phyloP scores from a whole-genome alignment of 1,140 invertebrate genomes.

The Sarcophaga bullata region DNA sequence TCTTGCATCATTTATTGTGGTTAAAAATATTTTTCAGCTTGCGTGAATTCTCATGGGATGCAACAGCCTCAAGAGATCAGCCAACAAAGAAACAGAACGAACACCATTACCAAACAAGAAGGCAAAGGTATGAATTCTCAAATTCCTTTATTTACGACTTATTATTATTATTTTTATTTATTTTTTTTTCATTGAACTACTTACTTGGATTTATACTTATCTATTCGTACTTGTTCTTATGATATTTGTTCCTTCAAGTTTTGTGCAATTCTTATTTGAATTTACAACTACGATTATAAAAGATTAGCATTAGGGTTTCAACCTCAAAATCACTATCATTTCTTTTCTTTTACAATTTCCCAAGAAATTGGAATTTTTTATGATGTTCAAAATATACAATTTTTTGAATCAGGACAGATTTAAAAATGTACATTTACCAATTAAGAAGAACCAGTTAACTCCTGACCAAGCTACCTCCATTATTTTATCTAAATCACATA shows the following conservation, averaged over 20 bases:
- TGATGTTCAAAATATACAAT: too few relatives aligned
- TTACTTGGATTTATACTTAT: background rate
- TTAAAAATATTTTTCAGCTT: slow-evolving; percentile 13
- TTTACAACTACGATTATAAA: slow-evolving; percentile 2
- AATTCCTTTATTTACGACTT: background rate
- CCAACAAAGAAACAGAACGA: background rate
- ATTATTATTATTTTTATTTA: background rate
- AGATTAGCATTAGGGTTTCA: background rate
- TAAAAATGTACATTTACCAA: too few relatives aligned
- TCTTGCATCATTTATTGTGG: slow-evolving; percentile 34
- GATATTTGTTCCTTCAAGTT: background rate
- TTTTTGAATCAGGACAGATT: too few relatives aligned
- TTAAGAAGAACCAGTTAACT: too few relatives aligned
- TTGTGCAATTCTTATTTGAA: background rate
- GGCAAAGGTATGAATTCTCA: slow-evolving; percentile 1
- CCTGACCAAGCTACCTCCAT: too few relatives aligned
- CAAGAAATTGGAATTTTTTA: too few relatives aligned
- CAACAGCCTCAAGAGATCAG: slow-evolving; percentile 35
- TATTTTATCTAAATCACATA: too few relatives aligned
- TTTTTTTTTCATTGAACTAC: slow-evolving; percentile 14
- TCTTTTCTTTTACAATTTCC: too few relatives aligned
- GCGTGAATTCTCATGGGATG: slow-evolving; percentile 26
- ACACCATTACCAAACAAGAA: background rate
- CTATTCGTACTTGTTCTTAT: too few relatives aligned
- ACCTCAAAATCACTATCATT: too few relatives aligned